phyloP scores from a whole-genome alignment of 1,140 invertebrate genomes.

The Hermetia illucens region DNA sequence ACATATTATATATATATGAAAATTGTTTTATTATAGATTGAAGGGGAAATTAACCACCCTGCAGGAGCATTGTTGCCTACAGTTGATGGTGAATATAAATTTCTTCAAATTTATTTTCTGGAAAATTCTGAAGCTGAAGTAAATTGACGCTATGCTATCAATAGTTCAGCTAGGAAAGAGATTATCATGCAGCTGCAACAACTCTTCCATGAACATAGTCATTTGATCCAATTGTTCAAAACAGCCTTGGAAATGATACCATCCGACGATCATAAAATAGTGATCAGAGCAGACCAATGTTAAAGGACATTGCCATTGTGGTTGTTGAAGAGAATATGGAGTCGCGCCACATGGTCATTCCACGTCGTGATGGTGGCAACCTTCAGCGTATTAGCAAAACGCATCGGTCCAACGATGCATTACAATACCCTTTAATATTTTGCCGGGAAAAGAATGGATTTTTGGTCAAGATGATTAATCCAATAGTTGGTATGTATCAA shows the following conservation, averaged over 20 bases:
- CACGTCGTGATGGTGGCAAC: background rate
- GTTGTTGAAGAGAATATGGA: conserved; percentile 16
- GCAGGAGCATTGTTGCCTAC: conserved; percentile 22
- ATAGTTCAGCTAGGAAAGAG: conserved; percentile 11
- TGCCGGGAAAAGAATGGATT: conserved; percentile 29
- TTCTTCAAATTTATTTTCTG: conserved; percentile 23
- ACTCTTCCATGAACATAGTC: conserved; percentile 23
- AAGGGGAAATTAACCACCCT: conserved; percentile 33
- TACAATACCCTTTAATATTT: conserved; percentile 33
- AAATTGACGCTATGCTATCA: conserved; percentile 1
- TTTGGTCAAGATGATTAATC: too few species aligned
- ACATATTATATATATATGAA: background rate
- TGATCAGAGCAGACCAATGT: conserved; percentile 24
- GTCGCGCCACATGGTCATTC: conserved; percentile 3
- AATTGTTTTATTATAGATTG: conserved; percentile 17
- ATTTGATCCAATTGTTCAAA: conserved; percentile 21
- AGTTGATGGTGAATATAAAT: conserved; percentile 15
- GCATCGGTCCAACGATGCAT: conserved; percentile 26
- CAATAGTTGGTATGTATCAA: too few species aligned
- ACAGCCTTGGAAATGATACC: conserved; percentile 17
- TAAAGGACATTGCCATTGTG: conserved; percentile 27
- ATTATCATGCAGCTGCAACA: conserved; percentile 17
- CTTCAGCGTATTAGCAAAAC: conserved; percentile 17
- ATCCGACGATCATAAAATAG: conserved; percentile 16
- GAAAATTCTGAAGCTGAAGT: conserved; percentile 14